phyloP scores from a whole-genome alignment of 2,888 invertebrate genomes.

The Drosophila monieri region DNA sequence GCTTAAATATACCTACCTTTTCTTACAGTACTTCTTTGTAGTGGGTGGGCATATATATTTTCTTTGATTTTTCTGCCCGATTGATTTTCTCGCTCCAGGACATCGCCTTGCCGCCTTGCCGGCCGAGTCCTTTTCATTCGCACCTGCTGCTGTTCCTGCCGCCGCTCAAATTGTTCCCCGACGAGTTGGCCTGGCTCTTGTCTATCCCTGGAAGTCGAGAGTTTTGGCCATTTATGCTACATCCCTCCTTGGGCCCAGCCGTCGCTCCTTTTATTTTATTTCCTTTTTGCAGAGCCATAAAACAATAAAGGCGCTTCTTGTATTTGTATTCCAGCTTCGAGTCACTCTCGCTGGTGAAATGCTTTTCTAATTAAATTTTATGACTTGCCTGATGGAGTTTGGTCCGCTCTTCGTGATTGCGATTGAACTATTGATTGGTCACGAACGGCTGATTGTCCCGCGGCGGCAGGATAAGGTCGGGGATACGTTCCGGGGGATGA shows the following conservation, averaged over 20 bases:
- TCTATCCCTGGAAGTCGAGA: slow-evolving; percentile 20
- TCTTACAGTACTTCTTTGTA: slow-evolving; percentile 7
- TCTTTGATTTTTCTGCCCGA: slow-evolving; percentile 63
- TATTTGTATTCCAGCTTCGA: slow-evolving; percentile 57
- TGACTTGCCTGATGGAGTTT: slow-evolving; percentile 64
- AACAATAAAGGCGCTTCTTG: slow-evolving; percentile 68
- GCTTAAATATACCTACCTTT: neutral
- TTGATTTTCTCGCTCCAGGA: slow-evolving; percentile 66
- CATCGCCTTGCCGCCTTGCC: slow-evolving; percentile 11
- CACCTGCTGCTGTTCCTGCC: slow-evolving; percentile 37
- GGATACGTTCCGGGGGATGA: slow-evolving; percentile 15
- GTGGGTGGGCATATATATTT: slow-evolving; percentile 40
- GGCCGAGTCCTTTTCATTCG: slow-evolving; percentile 40
- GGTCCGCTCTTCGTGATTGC: slow-evolving; percentile 42
- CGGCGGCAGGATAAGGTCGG: slow-evolving; percentile 2
- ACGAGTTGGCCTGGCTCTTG: slow-evolving; percentile 30
- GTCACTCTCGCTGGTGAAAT: slow-evolving; percentile 58
- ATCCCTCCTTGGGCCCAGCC: slow-evolving; percentile 31
- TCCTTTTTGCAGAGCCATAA: slow-evolving; percentile 55
- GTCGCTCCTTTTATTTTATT: slow-evolving; percentile 29
- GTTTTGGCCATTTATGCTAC: slow-evolving; percentile 50
- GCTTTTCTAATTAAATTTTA: slow-evolving; percentile 74
- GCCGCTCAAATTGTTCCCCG: slow-evolving; percentile 57
- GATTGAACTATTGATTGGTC: slow-evolving; percentile 51
- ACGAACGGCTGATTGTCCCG: slow-evolving; percentile 22